Percentiles rank a stretch among this genome's conserved stretches.
phyloP scores from a whole-genome alignment of 1,140 invertebrate genomes.

The Delia radicum region DNA sequence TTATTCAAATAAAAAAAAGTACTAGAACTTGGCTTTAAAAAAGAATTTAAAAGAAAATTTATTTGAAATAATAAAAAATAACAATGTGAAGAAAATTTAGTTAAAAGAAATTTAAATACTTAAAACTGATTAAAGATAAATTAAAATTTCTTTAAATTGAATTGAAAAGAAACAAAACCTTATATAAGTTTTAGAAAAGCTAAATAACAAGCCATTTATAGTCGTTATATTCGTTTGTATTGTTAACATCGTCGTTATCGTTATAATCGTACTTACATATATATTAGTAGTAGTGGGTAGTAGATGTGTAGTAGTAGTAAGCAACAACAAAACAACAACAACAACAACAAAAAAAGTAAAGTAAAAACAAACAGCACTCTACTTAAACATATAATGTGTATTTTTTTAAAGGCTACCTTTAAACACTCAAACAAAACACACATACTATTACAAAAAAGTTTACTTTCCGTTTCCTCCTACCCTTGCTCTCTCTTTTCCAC shows the following conservation, averaged over 20 bases:
- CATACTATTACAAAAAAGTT: background rate
- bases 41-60: conserved; percentile 10
- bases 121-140: background rate
- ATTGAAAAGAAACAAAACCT: background rate
- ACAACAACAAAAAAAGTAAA: background rate
- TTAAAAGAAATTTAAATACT: background rate
- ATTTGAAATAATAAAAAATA: background rate
- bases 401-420: background rate
- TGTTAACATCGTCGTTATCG: conserved; percentile 8
- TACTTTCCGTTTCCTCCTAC: background rate
- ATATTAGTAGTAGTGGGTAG: background rate
- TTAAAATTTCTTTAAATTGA: background rate
- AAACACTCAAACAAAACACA: background rate
- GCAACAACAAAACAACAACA: background rate
- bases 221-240: conserved; percentile 15
- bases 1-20: background rate
- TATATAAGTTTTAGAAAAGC: conserved; percentile 2
- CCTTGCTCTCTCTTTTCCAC: background rate
- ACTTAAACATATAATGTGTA: background rate
- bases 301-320: background rate
- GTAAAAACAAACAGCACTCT: background rate
- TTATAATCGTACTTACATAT: background rate
- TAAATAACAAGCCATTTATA: conserved; percentile 11
- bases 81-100: background rate
- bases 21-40: too few species aligned